Base-by-base conservation (phyloP, 2,113 vertebrate genomes). In the Mormyrus lacerda region DNA sequence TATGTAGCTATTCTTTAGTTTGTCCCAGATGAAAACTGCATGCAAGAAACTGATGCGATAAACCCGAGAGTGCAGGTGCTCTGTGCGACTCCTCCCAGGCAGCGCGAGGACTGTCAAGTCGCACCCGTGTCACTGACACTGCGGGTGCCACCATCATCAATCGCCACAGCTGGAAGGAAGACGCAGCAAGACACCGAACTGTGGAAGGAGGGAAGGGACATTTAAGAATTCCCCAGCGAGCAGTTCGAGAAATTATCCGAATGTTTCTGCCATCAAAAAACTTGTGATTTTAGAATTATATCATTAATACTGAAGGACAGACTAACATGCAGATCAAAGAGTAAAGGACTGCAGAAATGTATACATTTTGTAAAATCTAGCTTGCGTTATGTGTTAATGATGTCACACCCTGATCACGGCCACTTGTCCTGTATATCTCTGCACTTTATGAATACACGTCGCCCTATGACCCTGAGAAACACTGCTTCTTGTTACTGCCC, bases 81-180 rank as follows among this genome's bases (percentile, higher is more conserved):
- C 84, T 24, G 84, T 48, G 3, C 50, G 88, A 3, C 17, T 0
- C 53, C 84, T 61, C 51, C n/a, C 39, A 79, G 91, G 87, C 89
- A 90, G 73, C 50, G 88, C 89, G 2, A 55, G 44, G 13, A 61
- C 76, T 90, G 91, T 93, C 93, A 91, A 88, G 92, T 79, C 85
- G 89, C 83, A 47, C 89, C 93, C 91, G 58, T 93, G 93, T 51
- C 86, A 11, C 8, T 73, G 89, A 92, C 93, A 92, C 90, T 93
- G 92, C 55, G 88, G 91, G 91, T 11, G 55, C 91, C 89, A 92
- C 93, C 89, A 73, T 93, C 93, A 93, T 93, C 88, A 90, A 84
- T 91, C 91, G 90, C 91, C 65, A 89, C 87, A n/a, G 90, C 90
- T 88, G 58, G 85, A 91, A 91, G 90, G 44, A 88, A 42, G 84